Percentiles rank a stretch among this genome's conserved stretches.
Evolutionary conservation across 64 coral and sea anemone species (phyloP).

Genomic region (Montipora capricornis): DNA sequence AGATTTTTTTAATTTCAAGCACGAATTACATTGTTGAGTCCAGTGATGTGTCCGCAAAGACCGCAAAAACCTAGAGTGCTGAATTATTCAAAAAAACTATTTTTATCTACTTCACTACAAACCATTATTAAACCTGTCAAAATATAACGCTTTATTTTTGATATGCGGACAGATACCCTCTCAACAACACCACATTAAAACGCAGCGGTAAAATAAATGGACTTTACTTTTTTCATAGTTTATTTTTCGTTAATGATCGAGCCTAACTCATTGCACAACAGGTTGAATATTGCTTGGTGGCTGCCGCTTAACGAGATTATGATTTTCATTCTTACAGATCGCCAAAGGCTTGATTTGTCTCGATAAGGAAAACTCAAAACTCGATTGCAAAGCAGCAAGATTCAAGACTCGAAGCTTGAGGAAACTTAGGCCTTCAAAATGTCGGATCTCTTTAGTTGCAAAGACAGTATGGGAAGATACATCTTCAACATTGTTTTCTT

Average conservation of each 20-base stretch:
- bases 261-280: too few species aligned
- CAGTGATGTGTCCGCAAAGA: background rate
- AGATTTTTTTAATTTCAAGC: too few species aligned
- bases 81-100: background rate
- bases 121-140: background rate
- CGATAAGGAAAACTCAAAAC: background rate
- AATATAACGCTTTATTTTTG: background rate
- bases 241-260: too few species aligned
- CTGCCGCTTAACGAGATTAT: conserved; percentile 4
- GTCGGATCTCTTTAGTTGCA: conserved; percentile 42
- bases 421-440: background rate
- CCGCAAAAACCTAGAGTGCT: background rate
- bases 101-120: background rate
- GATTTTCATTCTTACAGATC: background rate
- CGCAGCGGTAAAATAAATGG: background rate
- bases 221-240: too few species aligned
- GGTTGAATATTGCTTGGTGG: too few species aligned
- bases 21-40: too few species aligned
- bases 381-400: background rate
- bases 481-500: conserved; percentile 37
- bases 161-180: too few species aligned
- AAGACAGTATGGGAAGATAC: conserved; percentile 19
- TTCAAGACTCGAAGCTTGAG: background rate
- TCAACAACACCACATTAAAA: background rate
- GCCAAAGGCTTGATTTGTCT: background rate